A percentile compares a stretch with the other conserved stretches of the same genome.
phyloP scores from a whole-genome alignment of 2,888 invertebrate genomes.

The Sarcophaga carnaria region DNA sequence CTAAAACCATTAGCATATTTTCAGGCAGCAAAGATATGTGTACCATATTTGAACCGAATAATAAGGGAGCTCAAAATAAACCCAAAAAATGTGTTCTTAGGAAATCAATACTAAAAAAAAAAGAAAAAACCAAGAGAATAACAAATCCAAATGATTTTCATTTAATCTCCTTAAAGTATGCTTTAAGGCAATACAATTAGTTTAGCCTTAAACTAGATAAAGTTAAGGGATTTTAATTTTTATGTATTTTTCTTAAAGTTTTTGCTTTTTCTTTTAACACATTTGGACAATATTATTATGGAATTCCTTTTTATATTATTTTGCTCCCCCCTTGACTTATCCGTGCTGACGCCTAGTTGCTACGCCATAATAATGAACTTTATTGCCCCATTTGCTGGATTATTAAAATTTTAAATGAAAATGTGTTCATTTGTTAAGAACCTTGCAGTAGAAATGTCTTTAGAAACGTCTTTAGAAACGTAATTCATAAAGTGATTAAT shows the following conservation, averaged over 20 bases:
- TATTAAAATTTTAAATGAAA: background rate
- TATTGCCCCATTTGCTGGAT: constrained; percentile 22
- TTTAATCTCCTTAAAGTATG: no score
- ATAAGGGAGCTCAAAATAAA: background rate
- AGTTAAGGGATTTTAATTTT: no score
- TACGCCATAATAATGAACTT: background rate
- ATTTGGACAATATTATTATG: background rate
- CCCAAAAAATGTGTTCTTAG: no score
- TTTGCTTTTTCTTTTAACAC: background rate
- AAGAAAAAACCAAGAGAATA: no score
- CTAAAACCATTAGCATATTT: constrained; percentile 45
- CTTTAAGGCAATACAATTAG: no score
- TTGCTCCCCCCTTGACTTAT: background rate
- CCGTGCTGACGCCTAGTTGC: background rate
- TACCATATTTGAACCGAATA: background rate
- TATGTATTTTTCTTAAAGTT: no score
- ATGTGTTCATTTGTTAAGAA: background rate
- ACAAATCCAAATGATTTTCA: no score
- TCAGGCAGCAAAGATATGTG: constrained; percentile 3
- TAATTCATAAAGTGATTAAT: no score
- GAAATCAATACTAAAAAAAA: no score
- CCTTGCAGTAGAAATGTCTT: no score
- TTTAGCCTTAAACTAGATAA: no score
- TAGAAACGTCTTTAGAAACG: no score
- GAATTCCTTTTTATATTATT: background rate